Evolutionary conservation across 64 coral and sea anemone genomes (phyloP).

Genomic region (Astreopora myriophthalma): DNA sequence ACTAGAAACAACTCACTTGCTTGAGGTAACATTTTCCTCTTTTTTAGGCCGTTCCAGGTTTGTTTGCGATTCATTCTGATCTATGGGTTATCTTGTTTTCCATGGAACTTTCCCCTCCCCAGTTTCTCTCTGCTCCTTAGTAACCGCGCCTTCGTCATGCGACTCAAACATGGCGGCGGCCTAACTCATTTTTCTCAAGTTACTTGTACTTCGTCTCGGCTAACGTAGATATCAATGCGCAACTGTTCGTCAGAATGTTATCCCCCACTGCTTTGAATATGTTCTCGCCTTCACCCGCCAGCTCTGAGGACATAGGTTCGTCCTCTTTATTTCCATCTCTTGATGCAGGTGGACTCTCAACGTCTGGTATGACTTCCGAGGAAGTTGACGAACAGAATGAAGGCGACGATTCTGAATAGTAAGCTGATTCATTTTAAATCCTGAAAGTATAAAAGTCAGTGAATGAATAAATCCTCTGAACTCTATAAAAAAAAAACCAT

Average conservation of each 20-base stretch:
- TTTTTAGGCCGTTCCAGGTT: too few relatives aligned
- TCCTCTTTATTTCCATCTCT: conserved; percentile 40
- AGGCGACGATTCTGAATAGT: conserved; percentile 26
- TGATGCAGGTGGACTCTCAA: conserved; percentile 20
- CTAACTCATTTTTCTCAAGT: not conserved
- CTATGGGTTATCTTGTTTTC: too few relatives aligned
- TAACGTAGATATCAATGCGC: not conserved
- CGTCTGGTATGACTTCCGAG: conserved; percentile 32
- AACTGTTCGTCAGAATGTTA: not conserved
- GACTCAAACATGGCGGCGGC: conserved; percentile 31
- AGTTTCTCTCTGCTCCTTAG: not conserved
- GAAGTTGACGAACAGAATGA: conserved; percentile 22
- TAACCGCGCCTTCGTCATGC: not conserved
- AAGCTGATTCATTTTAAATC: not conserved
- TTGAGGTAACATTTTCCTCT: too few relatives aligned
- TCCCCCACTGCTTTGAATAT: conserved; percentile 45
- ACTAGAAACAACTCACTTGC: too few relatives aligned
- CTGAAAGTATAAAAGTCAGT: not conserved
- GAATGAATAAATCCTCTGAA: not conserved
- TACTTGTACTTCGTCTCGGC: not conserved
- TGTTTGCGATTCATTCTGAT: too few relatives aligned
- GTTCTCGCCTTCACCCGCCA: conserved; percentile 49
- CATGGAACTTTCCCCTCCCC: too few relatives aligned
- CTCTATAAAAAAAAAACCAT: too few relatives aligned
- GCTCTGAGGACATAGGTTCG: conserved; percentile 21